phyloP scores from a whole-genome alignment of 64 coral and sea anemone species.

The Actinia equina region DNA sequence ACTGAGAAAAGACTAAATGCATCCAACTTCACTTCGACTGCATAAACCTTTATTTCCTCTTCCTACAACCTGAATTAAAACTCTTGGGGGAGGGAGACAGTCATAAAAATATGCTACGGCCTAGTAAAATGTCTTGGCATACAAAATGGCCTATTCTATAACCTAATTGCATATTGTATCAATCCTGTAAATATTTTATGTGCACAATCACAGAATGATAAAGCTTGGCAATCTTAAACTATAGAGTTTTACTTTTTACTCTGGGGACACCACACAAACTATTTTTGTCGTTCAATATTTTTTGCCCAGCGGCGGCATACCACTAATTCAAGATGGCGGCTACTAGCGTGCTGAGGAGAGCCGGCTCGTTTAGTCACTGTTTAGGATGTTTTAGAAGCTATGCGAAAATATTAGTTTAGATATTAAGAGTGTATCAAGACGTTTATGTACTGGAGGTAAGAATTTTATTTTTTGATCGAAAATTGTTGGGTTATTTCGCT shows the following conservation, averaged over 20 bases:
- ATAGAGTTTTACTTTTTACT: not conserved
- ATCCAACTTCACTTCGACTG: not conserved
- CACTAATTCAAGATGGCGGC: constrained; percentile 55
- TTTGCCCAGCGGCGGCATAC: not conserved
- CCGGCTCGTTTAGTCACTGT: not conserved
- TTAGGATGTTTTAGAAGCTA: not conserved
- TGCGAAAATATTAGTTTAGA: not conserved
- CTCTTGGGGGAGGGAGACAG: not conserved
- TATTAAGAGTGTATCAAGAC: constrained; percentile 20
- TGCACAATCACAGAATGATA: not conserved
- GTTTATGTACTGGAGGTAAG: not conserved
- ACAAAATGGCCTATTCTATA: no score
- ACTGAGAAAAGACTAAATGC: not conserved
- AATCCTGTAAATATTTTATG: no score
- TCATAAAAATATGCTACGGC: not conserved
- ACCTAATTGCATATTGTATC: not conserved
- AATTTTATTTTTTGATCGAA: not conserved
- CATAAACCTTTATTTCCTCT: not conserved
- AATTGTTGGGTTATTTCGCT: not conserved
- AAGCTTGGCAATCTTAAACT: not conserved
- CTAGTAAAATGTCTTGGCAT: no score
- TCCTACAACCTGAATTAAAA: not conserved
- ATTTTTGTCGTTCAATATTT: not conserved
- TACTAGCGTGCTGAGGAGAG: constrained; percentile 1
- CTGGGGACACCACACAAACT: not conserved